phyloP scores from a whole-genome alignment of 2,888 invertebrate species.

The Perdita meconis region DNA sequence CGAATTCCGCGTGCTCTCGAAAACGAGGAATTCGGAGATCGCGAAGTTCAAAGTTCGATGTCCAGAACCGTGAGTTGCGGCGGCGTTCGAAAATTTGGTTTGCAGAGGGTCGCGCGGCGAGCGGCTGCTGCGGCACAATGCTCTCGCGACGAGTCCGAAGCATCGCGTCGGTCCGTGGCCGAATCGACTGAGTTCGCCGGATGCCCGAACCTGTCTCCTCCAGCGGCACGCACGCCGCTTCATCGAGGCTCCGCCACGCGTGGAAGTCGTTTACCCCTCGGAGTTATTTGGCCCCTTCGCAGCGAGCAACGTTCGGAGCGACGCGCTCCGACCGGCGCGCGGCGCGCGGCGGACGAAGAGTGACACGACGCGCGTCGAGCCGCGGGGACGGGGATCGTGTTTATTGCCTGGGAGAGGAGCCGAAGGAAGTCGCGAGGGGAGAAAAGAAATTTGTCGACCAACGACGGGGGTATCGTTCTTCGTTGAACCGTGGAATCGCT shows the following conservation, averaged over 20 bases:
- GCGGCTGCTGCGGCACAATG: too few relatives aligned
- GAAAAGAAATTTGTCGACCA: constrained; percentile 29
- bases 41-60: too few relatives aligned
- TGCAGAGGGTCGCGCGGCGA: too few relatives aligned
- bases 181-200: constrained; percentile 51
- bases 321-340: constrained; percentile 49
- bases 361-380: constrained; percentile 39
- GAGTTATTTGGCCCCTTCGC: constrained; percentile 76
- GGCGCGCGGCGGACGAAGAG: constrained; percentile 49
- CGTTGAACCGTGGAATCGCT: neutral
- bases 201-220: constrained; percentile 61
- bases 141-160: constrained; percentile 12
- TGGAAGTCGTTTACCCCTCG: constrained; percentile 79
- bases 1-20: too few relatives aligned
- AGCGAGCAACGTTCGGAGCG: constrained; percentile 48
- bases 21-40: too few relatives aligned
- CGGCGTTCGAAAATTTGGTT: too few relatives aligned
- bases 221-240: constrained; percentile 60
- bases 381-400: constrained; percentile 40
- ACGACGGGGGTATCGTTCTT: constrained; percentile 15
- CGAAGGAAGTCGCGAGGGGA: constrained; percentile 33
- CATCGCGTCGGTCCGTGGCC: constrained; percentile 20
- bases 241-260: constrained; percentile 70
- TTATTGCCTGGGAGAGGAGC: constrained; percentile 33
- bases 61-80: too few relatives aligned